Evolutionary conservation across 2,113 vertebrate genomes (phyloP), one percentile per base, ranked within the genome.

Genomic region (Tylochromis polylepis): DNA sequence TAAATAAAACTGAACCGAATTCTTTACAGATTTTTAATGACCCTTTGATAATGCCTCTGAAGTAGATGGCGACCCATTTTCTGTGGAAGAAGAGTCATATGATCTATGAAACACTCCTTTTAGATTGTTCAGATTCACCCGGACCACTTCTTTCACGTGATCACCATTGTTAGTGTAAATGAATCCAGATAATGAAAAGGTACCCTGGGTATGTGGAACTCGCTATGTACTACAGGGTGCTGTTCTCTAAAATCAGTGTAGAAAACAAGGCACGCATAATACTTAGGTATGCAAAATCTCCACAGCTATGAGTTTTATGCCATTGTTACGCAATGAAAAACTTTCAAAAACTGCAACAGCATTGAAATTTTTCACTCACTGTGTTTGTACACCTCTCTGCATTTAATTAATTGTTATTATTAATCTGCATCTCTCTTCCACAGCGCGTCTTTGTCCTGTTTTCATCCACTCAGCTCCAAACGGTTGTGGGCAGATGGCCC

Each of bases 1-100:
- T 12, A 29, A n/a, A 62, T 62, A 0, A 2, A 62, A 62, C 31
- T 36, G 31, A 62, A 4, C 3, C n/a, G 59, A 34, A 62, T 31
- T 62, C 60, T 65, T 38, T 67, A 38, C 11, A 67, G 62, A 38
- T 7, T 38, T 65, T 14, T 65, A 34, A 65, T 65, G 34, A 1
- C 5, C 60, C 18, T 65, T 22, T 65, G 60, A 65, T 65, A 38
- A 38, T 0, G 60, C 38, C 62, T 67, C 20, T 67, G 62, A 38
- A 0, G 20, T 22, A 38, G 34, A 38, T 14, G 20, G 20, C 0
- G 6, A 65, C 6, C 2, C 36, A 65, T 65, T 7, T 0, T 38
- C 62, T 67, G 34, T 67, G 34, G 20, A 67, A 38, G 34, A 22
- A 38, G 34, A 67, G 62, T 38, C 34, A 38, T 38, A 18, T 67